A percentile compares a stretch with the other conserved stretches of the same genome.
Conservation (phyloP, 2,888 invertebrate species). For the Agrochola lota region DNA sequence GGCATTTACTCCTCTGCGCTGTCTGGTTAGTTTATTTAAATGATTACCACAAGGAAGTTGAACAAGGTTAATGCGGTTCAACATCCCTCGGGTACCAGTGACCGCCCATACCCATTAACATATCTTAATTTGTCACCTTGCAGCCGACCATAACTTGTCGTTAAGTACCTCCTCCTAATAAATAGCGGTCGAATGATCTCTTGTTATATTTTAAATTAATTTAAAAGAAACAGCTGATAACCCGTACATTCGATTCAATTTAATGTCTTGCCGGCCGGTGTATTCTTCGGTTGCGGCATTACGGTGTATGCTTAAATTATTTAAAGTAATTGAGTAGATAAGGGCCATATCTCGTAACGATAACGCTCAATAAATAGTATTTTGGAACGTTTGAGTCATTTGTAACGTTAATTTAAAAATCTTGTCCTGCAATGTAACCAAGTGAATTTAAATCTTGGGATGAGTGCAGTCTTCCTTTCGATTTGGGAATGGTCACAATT, state of each 20-base stretch:
- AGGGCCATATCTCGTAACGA: constrained; percentile 74
- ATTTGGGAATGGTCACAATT: constrained; percentile 79
- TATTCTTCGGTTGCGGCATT: constrained; percentile 71
- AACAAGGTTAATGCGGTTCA: constrained; percentile 66
- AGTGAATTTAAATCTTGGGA: constrained; percentile 77
- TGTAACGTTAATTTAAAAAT: constrained; percentile 76
- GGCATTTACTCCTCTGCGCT: constrained; percentile 63
- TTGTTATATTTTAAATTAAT: constrained; percentile 79
- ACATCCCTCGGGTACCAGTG: constrained; percentile 68
- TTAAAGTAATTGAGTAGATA: constrained; percentile 84
- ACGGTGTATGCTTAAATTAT: constrained; percentile 80
- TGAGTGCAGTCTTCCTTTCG: constrained; percentile 75
- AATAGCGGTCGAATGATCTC: constrained; percentile 77
- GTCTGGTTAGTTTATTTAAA: constrained; percentile 64
- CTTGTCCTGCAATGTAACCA: constrained; percentile 70
- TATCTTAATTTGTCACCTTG: constrained; percentile 76
- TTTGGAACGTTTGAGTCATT: constrained; percentile 71
- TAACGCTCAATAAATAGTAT: constrained; percentile 77
- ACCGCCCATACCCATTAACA: constrained; percentile 68
- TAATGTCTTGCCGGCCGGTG: constrained; percentile 72
- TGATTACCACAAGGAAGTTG: constrained; percentile 57
- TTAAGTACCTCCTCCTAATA: constrained; percentile 70
- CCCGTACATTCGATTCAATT: constrained; percentile 74
- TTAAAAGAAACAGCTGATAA: constrained; percentile 80
- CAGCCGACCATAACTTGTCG: constrained; percentile 70